A percentile compares a stretch with the other conserved stretches of the same genome.
phyloP scores from a whole-genome alignment of 2,888 invertebrate genomes.

The Dorcus parallelipipedus region DNA sequence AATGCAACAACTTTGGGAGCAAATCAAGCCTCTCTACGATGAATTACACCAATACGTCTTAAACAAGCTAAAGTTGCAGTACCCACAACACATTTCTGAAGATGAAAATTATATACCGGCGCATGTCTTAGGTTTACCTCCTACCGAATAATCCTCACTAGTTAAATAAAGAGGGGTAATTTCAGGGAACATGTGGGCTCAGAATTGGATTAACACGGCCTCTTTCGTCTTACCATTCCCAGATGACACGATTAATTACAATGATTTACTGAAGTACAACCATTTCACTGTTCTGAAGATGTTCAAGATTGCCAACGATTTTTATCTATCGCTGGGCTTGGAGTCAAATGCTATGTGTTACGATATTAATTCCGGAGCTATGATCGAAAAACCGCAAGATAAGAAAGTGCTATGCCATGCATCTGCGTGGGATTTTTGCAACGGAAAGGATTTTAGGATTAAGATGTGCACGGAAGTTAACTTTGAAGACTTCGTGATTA shows the following conservation, averaged over 20 bases:
- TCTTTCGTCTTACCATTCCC: constrained; percentile 53
- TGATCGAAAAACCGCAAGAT: constrained; percentile 58
- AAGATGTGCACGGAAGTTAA: constrained; percentile 60
- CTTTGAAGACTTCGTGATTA: constrained; percentile 59
- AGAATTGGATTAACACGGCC: constrained; percentile 55
- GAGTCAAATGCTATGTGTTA: constrained; percentile 59
- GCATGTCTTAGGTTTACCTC: constrained; percentile 59
- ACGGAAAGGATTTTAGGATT: constrained; percentile 63
- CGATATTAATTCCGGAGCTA: constrained; percentile 49
- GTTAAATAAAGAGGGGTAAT: constrained; percentile 22
- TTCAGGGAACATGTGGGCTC: constrained; percentile 64
- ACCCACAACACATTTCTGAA: constrained; percentile 49
- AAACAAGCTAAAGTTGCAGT: constrained; percentile 52
- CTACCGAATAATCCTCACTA: constrained; percentile 1
- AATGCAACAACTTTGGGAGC: constrained; percentile 51
- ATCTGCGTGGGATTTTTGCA: constrained; percentile 69
- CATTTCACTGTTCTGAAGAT: constrained; percentile 50
- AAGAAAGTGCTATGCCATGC: constrained; percentile 62
- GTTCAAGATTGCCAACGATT: constrained; percentile 59
- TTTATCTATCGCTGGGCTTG: constrained; percentile 60
- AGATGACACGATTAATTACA: constrained; percentile 50
- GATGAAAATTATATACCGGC: constrained; percentile 61
- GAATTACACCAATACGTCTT: constrained; percentile 62
- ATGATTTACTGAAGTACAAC: constrained; percentile 49
- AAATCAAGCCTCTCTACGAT: constrained; percentile 61